Base-by-base conservation (phyloP, 2,113 vertebrate genomes). In the Ardeotis arabs region DNA sequence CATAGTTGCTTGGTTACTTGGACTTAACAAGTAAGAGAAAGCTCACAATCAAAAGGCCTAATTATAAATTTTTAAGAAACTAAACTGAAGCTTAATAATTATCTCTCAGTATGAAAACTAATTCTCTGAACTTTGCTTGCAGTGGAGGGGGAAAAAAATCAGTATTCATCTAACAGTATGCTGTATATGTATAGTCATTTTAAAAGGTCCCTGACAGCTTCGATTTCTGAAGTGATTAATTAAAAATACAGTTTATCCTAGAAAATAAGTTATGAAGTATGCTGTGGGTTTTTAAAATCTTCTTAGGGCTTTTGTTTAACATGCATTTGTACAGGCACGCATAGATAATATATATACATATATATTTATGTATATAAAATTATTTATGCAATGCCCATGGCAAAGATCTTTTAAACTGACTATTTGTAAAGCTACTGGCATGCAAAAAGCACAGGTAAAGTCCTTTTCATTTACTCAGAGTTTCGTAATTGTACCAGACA, bases 1-100 rank as follows among this genome's bases (percentile, higher is more conserved):
- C 93, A 98, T 96, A 97, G 29, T 95, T 89, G 96, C 97, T 97
- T 97, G 79, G 73, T 98, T 96, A 95, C 59, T 98, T 97, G 85
- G 87, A 84, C 81, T 92, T 94, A 95, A 97, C 53, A 84, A 92
- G 89, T 86, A 55, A 60, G 80, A 77, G 89, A 78, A 90, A 25
- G 12, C 22, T 76, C 29, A 70, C 37, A 81, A 73, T 89, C 89
- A 90, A 89, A 87, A 87, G 78, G 23, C 35, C 21, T 95, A 93
- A 96, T 85, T 85, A 41, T 72, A 78, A 94, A 86, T 31, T 50
- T 74, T 20, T 58, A 90, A 93, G 76, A 91, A 93, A 63, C 25
- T 75, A 74, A 95, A 93, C 60, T 70, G 3, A 93, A 87, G 79
- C 85, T 88, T 77, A 75, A 74, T 85, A 79, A 70, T 73, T 67